phyloP scores from a whole-genome alignment of 2,888 invertebrate species.

The Ochlodes sylvanus region DNA sequence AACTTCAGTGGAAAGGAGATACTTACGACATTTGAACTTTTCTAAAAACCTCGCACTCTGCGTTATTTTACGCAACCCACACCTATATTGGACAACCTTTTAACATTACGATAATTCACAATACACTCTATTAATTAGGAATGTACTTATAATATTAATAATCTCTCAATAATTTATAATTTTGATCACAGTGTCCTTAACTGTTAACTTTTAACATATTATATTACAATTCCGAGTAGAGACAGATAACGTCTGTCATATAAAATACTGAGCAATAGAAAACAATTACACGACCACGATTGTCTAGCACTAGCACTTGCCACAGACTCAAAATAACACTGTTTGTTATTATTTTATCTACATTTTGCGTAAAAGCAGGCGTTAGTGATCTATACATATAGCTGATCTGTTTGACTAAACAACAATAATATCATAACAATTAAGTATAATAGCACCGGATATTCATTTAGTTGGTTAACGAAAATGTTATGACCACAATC shows the following conservation, averaged over 20 bases:
- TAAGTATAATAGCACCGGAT: no score
- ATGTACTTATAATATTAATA: slow-evolving; percentile 83
- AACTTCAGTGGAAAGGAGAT: slow-evolving; percentile 63
- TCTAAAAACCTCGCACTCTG: slow-evolving; percentile 46
- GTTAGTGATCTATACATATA: no score
- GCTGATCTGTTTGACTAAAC: no score
- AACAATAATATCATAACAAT: no score
- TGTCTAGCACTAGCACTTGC: slow-evolving; percentile 63
- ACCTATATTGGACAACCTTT: slow-evolving; percentile 66
- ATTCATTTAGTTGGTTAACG: no score
- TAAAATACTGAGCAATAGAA: slow-evolving; percentile 84
- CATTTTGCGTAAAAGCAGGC: no score
- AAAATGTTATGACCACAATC: no score
- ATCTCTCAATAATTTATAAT: slow-evolving; percentile 85
- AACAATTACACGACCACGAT: slow-evolving; percentile 78
- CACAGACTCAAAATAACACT: slow-evolving; percentile 31
- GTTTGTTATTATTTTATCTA: neutral
- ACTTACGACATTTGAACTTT: slow-evolving; percentile 62
- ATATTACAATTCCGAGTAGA: slow-evolving; percentile 78
- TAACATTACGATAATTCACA: slow-evolving; percentile 79
- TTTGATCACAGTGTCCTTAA: slow-evolving; percentile 84
- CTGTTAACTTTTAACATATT: slow-evolving; percentile 81
- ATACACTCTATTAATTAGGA: slow-evolving; percentile 80
- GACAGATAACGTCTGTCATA: slow-evolving; percentile 69
- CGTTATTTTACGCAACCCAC: slow-evolving; percentile 37